Base-by-base conservation (phyloP, 2,888 invertebrate species). In the Parnassius orleans region DNA sequence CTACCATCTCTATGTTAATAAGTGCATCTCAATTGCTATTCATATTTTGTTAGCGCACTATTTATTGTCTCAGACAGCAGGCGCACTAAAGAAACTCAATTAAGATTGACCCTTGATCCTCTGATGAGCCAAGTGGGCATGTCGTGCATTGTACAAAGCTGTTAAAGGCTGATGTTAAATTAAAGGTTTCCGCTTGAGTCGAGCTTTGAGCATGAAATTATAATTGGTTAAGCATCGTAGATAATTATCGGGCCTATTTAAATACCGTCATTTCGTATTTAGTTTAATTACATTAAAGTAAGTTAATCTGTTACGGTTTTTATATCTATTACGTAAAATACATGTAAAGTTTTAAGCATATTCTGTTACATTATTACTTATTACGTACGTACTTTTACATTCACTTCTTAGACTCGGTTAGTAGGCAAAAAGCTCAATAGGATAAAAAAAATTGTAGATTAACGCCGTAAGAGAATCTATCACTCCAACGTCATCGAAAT, bases 51-150 rank as follows among this genome's bases (percentile, higher is more conserved):
- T 55, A 60, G 57, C 59, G 53, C 47, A 60, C 43, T 58, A n/a
- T 7, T 12, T 46, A 65, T 64, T 65, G 53, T 52, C 61, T 66
- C 70, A 66, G 69, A 65, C 63, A 63, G 69, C 15, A 52, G 48
- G 46, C 24, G 56, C 50, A 62, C 72, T 73, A 72, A 62, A 65
- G 67, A 69, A 75, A 79, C 75, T 80, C 80, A 83, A 84, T 84
- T 84, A 81, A 75, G 72, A 72, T 70, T 82, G 81, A 82, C 83
- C 84, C 73, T 69, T 79, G 80, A 81, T 77, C 81, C 76, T 65
- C 67, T 63, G 67, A 61, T 73, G 66, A 69, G 70, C 60, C 68
- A 72, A 73, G 72, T 68, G 72, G 73, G 69, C 74, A 72, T 74
- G 74, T 75, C 72, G 54, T 55, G 48, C 42, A 57, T 58, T 57